Evolutionary conservation across 2,888 invertebrate species (phyloP), one percentile per base, ranked within the genome.

Genomic region (Agrotis exclamationis): DNA sequence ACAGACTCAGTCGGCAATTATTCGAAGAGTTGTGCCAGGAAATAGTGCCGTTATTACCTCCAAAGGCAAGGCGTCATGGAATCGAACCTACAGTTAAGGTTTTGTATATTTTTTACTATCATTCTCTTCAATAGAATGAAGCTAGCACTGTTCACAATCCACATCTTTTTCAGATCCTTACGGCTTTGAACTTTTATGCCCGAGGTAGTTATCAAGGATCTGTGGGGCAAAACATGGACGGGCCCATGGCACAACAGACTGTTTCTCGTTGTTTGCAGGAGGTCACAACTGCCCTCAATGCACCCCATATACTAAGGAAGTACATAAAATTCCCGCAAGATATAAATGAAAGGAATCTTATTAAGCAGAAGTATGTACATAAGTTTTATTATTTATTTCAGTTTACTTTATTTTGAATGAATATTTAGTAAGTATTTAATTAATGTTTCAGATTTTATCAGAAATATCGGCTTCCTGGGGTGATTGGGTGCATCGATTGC

Each of bases 301-400:
- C 57, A 20, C 71, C 69, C 24, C 16, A 65, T 11, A 79, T 79
- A 53, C 3, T 81, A 6, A 47, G 66, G n/a, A 81, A 81, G 22
- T 69, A 72, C 24, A 78, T 76, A 18, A n/a, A n/a, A 63, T 76
- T 76, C 47, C 74, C 74, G 16, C 78, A 81, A 76, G 70, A 69
- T 70, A 7, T 18, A 50, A 22, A 3, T 14, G 64, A 70, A 53
- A 67, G 70, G 28, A 56, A 63, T 56, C 13, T 47, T n/a, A 56
- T 57, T 20, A 56, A 57, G 45, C 47, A 20, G 14, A 20, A 28
- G 64, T 75, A n/a, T 9, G 48, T n/a, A 48, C n/a, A 1, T 48
- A 48, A 48, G 48, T 48, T 48, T 24, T 53, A 53, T 16, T 3
- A 24, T 48, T 6, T 7, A n/a, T 9, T n/a, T 48, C 5, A 48